Evolutionary conservation across 2,797 vertebrate species (phyloP).

Genomic region (Clarias fuscus): DNA sequence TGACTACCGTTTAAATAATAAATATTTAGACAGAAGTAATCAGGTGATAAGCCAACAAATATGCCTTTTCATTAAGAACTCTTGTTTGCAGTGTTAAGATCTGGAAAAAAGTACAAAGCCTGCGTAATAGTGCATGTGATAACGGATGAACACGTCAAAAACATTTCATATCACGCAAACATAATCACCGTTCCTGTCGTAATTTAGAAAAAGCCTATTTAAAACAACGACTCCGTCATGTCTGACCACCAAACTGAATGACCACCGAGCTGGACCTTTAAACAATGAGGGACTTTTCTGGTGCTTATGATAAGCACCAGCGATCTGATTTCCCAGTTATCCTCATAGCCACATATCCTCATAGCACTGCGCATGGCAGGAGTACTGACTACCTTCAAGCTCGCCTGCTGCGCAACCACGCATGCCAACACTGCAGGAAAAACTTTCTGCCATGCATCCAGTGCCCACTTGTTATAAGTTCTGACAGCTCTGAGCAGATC

Average conservation of each 20-base stretch:
- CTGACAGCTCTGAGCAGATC: conserved; percentile 2
- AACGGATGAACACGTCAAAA: background rate
- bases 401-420: background rate
- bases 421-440: conserved; percentile 22
- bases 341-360: background rate
- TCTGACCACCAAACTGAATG: background rate
- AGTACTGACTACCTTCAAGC: background rate
- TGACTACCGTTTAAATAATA: background rate
- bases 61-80: background rate
- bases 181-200: conserved; percentile 7
- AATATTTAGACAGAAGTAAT: background rate
- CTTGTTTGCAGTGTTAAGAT: no score
- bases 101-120: background rate
- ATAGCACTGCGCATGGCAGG: background rate
- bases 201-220: background rate
- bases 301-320: background rate
- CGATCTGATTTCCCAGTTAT: background rate
- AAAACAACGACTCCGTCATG: background rate
- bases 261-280: background rate
- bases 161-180: background rate
- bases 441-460: conserved; percentile 6
- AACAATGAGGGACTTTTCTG: background rate
- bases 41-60: background rate
- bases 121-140: background rate
- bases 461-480: background rate